Evolutionary conservation across 2,797 vertebrate genomes (phyloP), one percentile per base, ranked within the genome.

Genomic region (Pipistrellus pipistrellus): DNA sequence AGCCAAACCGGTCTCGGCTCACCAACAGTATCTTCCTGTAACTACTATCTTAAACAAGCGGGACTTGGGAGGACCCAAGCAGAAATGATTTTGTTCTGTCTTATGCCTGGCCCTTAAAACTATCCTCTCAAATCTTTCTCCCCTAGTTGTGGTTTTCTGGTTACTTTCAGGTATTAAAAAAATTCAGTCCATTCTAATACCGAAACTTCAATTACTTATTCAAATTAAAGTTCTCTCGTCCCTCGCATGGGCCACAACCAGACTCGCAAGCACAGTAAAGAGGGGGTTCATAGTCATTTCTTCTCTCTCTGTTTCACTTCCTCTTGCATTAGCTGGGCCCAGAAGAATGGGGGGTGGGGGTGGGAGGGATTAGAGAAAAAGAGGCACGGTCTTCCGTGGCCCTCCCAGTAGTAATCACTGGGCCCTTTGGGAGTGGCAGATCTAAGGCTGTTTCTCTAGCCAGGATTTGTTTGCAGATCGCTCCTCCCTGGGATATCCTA

Each of bases 171-270:
- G 18, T 83, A 57, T 57, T 94, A 78, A 93, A 91, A 90, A 90
- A 59, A 23, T 90, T 68, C 82, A 69, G 57, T 71, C 30, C 46
- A 78, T 51, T 80, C 21, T 72, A 85, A 83, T 38, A 80, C n/a
- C 38, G 86, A 85, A 90, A 75, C 30, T 88, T 88, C 21, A 80
- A 27, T 73, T 94, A 92, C 68, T 93, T 78, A 53, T n/a, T 38
- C 51, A 83, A 90, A 75, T 69, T 38, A 13, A 82, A 82, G 66
- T 46, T 81, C 44, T 89, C 88, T 78, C 44, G 73, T 46, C 30
- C 27, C 35, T 35, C 66, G 62, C 59, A 13, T 81, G 69, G 35
- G 55, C 17, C 11, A 11, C 35, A 64, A 15, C 32, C n/a, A 71
- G 77, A 66, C 62, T 71, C 73, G 53, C 20, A 81, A 62, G 35